These are phyloP conservation scores for Lepas anatifera DNA, from an alignment of 2,888 invertebrate genomes.

Conservation along the genomic window DNA sequence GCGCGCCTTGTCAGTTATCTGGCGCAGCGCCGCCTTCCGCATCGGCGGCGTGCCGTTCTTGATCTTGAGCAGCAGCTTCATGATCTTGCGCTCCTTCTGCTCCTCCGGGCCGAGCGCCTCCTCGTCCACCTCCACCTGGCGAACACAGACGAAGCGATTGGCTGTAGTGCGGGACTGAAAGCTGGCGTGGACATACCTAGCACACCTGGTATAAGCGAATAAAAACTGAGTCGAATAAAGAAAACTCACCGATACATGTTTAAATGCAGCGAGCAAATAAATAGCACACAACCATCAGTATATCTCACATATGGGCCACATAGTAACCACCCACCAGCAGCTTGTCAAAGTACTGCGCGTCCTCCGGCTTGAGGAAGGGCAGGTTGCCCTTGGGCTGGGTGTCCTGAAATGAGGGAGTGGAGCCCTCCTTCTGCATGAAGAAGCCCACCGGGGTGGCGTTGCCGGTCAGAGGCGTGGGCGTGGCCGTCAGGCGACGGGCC, in stretches of 20 bases:
- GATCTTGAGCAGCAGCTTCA: conserved; percentile 94
- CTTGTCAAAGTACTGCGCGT: conserved; percentile 99
- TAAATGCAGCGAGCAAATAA: too few species aligned
- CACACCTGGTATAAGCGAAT: too few species aligned
- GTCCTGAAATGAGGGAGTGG: conserved; percentile 61
- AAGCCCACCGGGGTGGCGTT: conserved; percentile 69
- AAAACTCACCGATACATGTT: too few species aligned
- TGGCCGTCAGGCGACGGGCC: conserved; percentile 91
- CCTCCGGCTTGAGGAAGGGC: conserved; percentile 98
- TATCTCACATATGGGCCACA: too few species aligned
- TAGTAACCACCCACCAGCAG: conserved; percentile 52
- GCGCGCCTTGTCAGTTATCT: conserved; percentile 96
- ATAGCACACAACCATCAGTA: too few species aligned
- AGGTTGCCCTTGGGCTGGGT: conserved; percentile 94
- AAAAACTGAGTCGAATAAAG: too few species aligned
- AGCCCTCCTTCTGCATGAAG: conserved; percentile 64
- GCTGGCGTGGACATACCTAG: too few species aligned
- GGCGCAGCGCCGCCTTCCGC: conserved; percentile 92
- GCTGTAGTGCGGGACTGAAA: too few species aligned
- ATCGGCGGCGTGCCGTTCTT: conserved; percentile 99
- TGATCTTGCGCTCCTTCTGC: conserved; percentile 95
- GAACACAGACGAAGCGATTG: too few species aligned
- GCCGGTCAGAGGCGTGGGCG: conserved; percentile 84
- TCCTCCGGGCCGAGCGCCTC: conserved; percentile 90
- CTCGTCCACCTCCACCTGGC: conserved; percentile 83